These are phyloP conservation scores for Gasterosteus aculeatus DNA, from an alignment of 2,113 vertebrate species.

Conservation along the genomic window DNA sequence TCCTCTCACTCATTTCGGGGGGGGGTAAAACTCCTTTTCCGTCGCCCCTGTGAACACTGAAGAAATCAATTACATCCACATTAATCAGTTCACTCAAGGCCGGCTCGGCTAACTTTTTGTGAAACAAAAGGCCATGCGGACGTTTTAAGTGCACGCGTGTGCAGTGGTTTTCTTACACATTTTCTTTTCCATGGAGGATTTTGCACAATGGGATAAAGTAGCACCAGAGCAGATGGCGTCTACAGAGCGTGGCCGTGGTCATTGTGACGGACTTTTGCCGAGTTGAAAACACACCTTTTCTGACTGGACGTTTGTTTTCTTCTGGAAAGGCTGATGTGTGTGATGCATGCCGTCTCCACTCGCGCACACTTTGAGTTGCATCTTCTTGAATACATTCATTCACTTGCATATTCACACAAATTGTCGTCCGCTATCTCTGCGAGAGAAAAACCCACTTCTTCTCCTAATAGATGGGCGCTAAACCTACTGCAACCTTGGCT, in stretches of 20 bases:
- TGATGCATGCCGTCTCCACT: conserved; percentile 34
- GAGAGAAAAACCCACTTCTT: background rate
- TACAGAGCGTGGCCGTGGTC: conserved; percentile 53
- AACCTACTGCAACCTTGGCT: conserved; percentile 4
- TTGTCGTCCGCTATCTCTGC: background rate
- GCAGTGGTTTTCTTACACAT: background rate
- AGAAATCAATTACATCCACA: conserved; percentile 18
- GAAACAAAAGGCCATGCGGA: conserved; percentile 9
- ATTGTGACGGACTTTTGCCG: conserved; percentile 55
- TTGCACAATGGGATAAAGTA: conserved; percentile 23
- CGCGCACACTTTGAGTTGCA: background rate
- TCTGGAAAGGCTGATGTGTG: conserved; percentile 42
- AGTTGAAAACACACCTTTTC: conserved; percentile 43
- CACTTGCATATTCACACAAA: background rate
- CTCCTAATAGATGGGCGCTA: background rate
- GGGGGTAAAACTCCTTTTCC: background rate
- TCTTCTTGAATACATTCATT: conserved; percentile 8
- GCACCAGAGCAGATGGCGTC: conserved; percentile 36
- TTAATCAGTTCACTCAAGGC: background rate
- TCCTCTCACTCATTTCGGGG: background rate
- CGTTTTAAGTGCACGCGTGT: background rate
- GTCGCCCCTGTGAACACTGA: conserved; percentile 1
- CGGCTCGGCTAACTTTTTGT: conserved; percentile 13
- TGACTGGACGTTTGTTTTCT: conserved; percentile 52
- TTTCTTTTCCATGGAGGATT: conserved; percentile 22